Evolutionary conservation across 35 echinoderm and acorn worm species (phyloP).

Genomic region (Ophiothrix spiculata): DNA sequence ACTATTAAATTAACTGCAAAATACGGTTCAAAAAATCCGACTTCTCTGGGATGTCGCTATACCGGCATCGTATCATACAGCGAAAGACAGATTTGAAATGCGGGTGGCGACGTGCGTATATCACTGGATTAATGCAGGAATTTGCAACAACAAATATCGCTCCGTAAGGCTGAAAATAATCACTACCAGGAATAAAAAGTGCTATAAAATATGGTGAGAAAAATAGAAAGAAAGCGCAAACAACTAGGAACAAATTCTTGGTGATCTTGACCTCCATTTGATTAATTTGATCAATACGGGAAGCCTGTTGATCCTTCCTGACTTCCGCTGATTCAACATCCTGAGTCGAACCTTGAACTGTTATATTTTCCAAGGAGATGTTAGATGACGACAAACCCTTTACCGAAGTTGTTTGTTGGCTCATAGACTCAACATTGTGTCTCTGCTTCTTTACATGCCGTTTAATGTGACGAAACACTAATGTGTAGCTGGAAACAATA

Average conservation of each 20-base stretch:
- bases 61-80: conserved; percentile 47
- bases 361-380: not conserved
- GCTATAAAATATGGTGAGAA: conserved; percentile 32
- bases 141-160: conserved; percentile 17
- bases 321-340: not conserved
- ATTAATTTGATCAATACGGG: no score
- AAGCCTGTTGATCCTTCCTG: not conserved
- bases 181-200: not conserved
- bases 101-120: conserved; percentile 57
- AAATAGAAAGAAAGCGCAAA: conserved; percentile 37
- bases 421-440: not conserved
- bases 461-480: conserved; percentile 54
- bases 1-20: no score
- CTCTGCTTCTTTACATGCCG: conserved; percentile 41
- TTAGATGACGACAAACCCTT: no score
- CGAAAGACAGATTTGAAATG: conserved; percentile 58
- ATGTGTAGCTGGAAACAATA: conserved; percentile 59
- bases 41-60: conserved; percentile 38
- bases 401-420: not conserved
- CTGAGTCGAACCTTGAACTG: not conserved
- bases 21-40: conserved; percentile 14
- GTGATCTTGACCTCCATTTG: conserved; percentile 59
- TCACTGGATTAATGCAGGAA: conserved; percentile 55
- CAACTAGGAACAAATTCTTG: conserved; percentile 56
- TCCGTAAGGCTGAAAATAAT: conserved; percentile 6